Percentiles rank a stretch among this genome's conserved stretches.
These are phyloP conservation scores for Montipora cactus DNA, from an alignment of 64 coral and sea anemone genomes.

Conservation along the genomic window DNA sequence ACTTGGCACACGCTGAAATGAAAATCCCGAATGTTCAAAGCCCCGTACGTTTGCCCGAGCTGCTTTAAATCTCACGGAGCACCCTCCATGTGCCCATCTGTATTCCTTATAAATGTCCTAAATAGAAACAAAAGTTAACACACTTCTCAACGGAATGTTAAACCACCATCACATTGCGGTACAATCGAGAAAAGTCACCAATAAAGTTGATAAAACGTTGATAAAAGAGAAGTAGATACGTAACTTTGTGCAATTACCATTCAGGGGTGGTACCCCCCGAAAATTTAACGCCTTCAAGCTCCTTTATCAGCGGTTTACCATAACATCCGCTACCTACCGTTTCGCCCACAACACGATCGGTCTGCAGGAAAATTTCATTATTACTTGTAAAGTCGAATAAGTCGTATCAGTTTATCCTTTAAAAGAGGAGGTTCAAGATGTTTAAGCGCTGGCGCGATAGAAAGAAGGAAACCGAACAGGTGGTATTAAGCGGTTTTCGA, in stretches of 20 bases:
- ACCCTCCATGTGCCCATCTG: background rate
- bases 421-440: slow-evolving; percentile 51
- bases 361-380: too few relatives aligned
- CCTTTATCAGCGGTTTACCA: slow-evolving; percentile 42
- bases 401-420: background rate
- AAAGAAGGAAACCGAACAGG: slow-evolving; percentile 57
- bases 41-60: slow-evolving; percentile 76
- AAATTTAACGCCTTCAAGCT: background rate
- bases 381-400: background rate
- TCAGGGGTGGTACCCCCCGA: slow-evolving; percentile 73
- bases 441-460: slow-evolving; percentile 83
- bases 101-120: background rate
- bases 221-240: background rate
- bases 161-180: background rate
- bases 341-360: too few relatives aligned
- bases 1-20: slow-evolving; percentile 63
- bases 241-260: background rate
- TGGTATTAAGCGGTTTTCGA: background rate
- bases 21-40: slow-evolving; percentile 99
- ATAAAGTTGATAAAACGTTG: background rate
- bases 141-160: background rate
- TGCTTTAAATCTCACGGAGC: slow-evolving; percentile 17
- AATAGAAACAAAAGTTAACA: background rate
- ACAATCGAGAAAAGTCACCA: background rate
- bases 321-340: background rate